Percentiles rank a stretch among this genome's conserved stretches.
Conservation (phyloP, 1,140 invertebrate genomes). For the Eriocheir sinensis region DNA sequence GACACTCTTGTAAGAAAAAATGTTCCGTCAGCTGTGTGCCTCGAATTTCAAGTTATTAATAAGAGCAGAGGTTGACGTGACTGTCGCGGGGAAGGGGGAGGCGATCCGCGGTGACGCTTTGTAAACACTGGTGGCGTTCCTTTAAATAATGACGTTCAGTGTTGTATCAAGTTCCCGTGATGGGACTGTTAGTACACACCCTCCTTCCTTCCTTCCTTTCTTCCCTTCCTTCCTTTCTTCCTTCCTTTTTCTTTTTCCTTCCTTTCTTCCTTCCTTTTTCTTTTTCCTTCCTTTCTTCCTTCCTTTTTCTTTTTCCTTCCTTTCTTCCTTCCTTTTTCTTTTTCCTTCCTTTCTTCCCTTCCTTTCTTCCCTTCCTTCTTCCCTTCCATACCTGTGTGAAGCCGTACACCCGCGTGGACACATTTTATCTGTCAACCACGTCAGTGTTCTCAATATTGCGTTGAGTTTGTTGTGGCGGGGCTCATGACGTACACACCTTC, state of each 20-base stretch:
- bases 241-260: background rate
- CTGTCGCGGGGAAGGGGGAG: too few relatives aligned
- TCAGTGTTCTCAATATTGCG: background rate
- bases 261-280: background rate
- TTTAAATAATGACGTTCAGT: too few relatives aligned
- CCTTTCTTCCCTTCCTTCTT: background rate
- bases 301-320: too few relatives aligned
- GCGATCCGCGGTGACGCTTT: too few relatives aligned
- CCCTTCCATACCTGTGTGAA: background rate
- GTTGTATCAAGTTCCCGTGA: too few relatives aligned
- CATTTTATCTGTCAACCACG: background rate
- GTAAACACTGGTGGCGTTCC: too few relatives aligned
- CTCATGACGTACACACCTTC: too few relatives aligned
- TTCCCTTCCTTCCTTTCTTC: background rate
- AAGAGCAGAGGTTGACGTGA: too few relatives aligned
- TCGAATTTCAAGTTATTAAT: too few relatives aligned
- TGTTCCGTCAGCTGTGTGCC: too few relatives aligned
- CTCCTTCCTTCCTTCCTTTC: background rate
- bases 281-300: background rate
- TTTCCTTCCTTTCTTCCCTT: background rate
- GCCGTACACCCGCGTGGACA: background rate
- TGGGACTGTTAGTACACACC: too few relatives aligned
- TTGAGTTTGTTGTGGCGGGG: background rate
- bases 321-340: background rate
- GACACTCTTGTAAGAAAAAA: too few relatives aligned